A percentile compares a stretch with the other conserved stretches of the same genome.
phyloP scores from a whole-genome alignment of 2,888 invertebrate genomes.

The Zaprionus obscuricornis region DNA sequence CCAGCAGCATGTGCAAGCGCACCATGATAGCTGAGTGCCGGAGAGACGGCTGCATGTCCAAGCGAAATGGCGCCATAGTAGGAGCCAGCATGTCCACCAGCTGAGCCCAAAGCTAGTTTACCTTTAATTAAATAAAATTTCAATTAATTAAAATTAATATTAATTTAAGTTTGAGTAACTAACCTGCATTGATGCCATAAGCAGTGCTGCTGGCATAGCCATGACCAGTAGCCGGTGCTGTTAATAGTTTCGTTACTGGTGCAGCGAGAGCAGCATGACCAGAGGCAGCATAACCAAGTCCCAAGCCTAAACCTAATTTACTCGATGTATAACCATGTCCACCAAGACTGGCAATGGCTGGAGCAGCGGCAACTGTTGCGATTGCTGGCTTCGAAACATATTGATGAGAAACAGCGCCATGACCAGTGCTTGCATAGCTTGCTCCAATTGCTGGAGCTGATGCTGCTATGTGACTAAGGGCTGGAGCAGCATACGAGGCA shows the following conservation, averaged over 20 bases:
- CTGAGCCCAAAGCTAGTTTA: slow-evolving; percentile 31
- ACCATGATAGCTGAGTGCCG: slow-evolving; percentile 74
- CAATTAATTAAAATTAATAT: neutral
- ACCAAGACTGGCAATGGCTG: slow-evolving; percentile 50
- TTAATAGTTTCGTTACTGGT: slow-evolving; percentile 29
- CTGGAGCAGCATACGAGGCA: slow-evolving; percentile 47
- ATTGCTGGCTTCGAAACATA: slow-evolving; percentile 65
- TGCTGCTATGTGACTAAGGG: slow-evolving; percentile 64
- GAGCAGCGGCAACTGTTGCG: slow-evolving; percentile 76
- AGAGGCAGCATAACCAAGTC: slow-evolving; percentile 12
- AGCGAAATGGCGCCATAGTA: slow-evolving; percentile 79
- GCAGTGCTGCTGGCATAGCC: slow-evolving; percentile 47
- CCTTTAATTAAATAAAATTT: slow-evolving; percentile 20
- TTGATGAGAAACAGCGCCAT: slow-evolving; percentile 57
- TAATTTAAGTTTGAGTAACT: too few relatives aligned
- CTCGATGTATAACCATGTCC: slow-evolving; percentile 15
- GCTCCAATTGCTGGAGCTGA: slow-evolving; percentile 41
- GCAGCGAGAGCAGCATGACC: slow-evolving; percentile 35
- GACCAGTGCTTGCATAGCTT: slow-evolving; percentile 31
- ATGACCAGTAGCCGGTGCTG: slow-evolving; percentile 15
- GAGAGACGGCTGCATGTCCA: slow-evolving; percentile 66
- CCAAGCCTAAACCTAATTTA: slow-evolving; percentile 14
- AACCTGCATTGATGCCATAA: slow-evolving; percentile 54
- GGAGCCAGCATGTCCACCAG: slow-evolving; percentile 40
- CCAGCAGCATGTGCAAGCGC: slow-evolving; percentile 65